A percentile compares a stretch with the other conserved stretches of the same genome.
Evolutionary conservation across 2,888 invertebrate species (phyloP).

Genomic region (Ephialtes manifestator): DNA sequence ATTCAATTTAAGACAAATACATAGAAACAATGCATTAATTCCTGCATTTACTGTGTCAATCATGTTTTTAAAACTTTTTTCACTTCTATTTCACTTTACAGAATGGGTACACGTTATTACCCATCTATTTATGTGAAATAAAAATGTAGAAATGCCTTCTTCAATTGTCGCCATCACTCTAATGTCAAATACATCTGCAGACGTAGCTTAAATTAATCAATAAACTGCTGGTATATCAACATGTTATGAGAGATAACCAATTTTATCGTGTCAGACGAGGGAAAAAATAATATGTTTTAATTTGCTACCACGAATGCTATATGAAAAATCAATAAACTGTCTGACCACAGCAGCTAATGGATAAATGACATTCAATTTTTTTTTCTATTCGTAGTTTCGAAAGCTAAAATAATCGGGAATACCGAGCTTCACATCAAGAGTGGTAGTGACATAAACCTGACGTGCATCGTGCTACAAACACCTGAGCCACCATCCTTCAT

Average conservation of each 20-base stretch:
- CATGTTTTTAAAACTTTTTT: no score
- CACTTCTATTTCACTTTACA: no score
- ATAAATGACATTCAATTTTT: conserved; percentile 23
- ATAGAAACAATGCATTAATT: no score
- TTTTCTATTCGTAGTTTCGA: conserved; percentile 90
- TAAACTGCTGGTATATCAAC: neutral
- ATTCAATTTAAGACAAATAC: no score
- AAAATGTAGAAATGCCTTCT: no score
- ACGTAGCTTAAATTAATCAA: neutral
- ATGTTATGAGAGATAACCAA: neutral
- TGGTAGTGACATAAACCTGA: conserved; percentile 96
- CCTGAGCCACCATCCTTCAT: conserved; percentile 94
- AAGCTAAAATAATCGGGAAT: conserved; percentile 95
- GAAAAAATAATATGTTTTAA: conserved; percentile 30
- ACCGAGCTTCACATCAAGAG: conserved; percentile 95
- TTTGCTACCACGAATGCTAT: neutral
- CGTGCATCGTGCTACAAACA: conserved; percentile 94
- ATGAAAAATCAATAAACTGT: conserved; percentile 19
- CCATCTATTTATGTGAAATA: no score
- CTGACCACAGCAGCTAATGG: neutral
- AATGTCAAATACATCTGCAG: neutral
- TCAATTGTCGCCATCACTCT: no score
- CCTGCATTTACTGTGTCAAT: no score
- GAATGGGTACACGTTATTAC: no score
- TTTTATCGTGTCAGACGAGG: neutral